These are phyloP conservation scores for Achlya flavicornis DNA, from an alignment of 2,888 invertebrate species.

Conservation along the genomic window DNA sequence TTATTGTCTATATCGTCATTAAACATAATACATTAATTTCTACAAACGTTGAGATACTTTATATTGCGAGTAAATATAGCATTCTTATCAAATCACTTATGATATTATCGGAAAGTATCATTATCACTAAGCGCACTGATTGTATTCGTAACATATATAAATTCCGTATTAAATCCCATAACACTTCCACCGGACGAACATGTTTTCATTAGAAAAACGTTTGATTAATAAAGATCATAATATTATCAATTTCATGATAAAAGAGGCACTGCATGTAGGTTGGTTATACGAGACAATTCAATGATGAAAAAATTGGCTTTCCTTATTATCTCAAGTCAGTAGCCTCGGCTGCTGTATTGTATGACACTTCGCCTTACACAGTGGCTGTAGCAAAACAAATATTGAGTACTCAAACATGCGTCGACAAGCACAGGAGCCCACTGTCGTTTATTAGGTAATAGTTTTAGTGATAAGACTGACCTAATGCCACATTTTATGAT, in stretches of 20 bases:
- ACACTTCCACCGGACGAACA: background rate
- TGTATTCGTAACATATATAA: background rate
- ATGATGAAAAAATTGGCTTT: background rate
- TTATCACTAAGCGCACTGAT: constrained; percentile 2
- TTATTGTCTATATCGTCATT: no score
- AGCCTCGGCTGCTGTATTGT: background rate
- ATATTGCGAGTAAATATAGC: background rate
- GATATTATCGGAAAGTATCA: background rate
- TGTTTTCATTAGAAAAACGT: background rate
- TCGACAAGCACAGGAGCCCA: background rate
- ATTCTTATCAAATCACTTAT: background rate
- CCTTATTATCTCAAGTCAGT: constrained; percentile 3
- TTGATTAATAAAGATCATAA: background rate
- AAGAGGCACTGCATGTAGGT: background rate
- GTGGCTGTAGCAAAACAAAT: background rate
- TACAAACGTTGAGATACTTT: background rate
- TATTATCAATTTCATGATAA: constrained; percentile 7
- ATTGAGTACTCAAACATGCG: constrained; percentile 6
- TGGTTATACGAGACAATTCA: background rate
- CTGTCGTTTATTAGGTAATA: constrained; percentile 2
- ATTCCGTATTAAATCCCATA: background rate
- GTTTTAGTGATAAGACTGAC: constrained; percentile 4
- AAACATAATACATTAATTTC: background rate
- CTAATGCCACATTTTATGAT: constrained; percentile 3
- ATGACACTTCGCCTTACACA: background rate